Evolutionary conservation across 2,888 invertebrate species (phyloP), one percentile per base, ranked within the genome.

Genomic region (Machimus atricapillus): DNA sequence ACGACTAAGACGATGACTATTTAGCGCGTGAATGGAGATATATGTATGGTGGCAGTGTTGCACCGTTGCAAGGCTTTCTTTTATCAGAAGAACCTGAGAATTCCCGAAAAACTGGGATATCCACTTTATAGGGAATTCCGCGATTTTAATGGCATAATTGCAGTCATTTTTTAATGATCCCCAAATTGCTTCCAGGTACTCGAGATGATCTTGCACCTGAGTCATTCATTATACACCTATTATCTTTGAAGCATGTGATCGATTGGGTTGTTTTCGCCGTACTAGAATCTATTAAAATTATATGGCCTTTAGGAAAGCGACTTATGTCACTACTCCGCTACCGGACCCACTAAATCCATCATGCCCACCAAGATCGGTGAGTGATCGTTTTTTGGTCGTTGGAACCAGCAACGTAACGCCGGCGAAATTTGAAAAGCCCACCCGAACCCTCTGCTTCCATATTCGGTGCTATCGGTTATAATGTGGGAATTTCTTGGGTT

Each of bases 401-500:
- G 66, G 66, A 66, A 66, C 66, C 66, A 66, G 23, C 66, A 66
- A 66, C 66, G 66, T 66, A 66, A 66, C 66, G 66, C 23, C 27
- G 82, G 66, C 66, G 27, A 19, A 66, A 37, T 83, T 83, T 66
- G n/a, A 66, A 58, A 66, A 34, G 34, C 58, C 66, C 37, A 66
- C 66, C 46, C 34, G n/a, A 66, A 52, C 23, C 16, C 56, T 58
- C 82, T 66, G 66, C 87, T 88, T 56, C 86, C 43, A 88, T 87
- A 85, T 88, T 87, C 82, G 87, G 52, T 16, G 87, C 86, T 83
- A 52, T 78, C 77, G 87, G 87, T 89, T 89, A 89, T 91, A 91
- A 92, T 91, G 90, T 92, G 92, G 92, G 92, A 92, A 92, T 92
- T 92, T 92, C 92, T 92, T 90, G 92, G 92, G 92, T 92, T 92